phyloP scores from a whole-genome alignment of 1,140 invertebrate species.

The Cydia pomonella region DNA sequence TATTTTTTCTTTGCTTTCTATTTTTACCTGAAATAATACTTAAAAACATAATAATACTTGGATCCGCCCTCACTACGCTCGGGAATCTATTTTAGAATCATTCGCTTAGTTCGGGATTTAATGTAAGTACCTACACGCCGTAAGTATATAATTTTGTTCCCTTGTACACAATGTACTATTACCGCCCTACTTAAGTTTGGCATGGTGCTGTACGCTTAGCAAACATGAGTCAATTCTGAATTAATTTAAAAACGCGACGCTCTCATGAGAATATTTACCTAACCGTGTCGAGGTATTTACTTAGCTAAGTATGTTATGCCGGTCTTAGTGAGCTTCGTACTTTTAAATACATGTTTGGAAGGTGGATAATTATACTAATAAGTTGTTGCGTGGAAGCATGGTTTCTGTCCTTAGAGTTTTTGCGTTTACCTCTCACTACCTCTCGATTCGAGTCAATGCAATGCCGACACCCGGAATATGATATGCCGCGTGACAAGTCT shows the following conservation, averaged over 20 bases:
- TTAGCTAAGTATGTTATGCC: slow-evolving; percentile 4
- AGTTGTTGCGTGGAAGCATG: slow-evolving; percentile 17
- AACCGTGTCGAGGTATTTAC: slow-evolving; percentile 4
- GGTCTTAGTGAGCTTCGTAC: slow-evolving; percentile 15
- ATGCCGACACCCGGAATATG: slow-evolving; percentile 16
- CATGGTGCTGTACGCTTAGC: neutral
- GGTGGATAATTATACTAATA: slow-evolving; percentile 19
- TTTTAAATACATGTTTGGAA: slow-evolving; percentile 27
- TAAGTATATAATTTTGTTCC: too few species aligned
- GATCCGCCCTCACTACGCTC: too few species aligned
- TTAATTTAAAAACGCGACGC: slow-evolving; percentile 6
- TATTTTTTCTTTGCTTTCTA: too few species aligned
- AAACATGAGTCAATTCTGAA: neutral
- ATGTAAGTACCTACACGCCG: too few species aligned
- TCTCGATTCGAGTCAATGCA: neutral
- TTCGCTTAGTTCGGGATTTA: too few species aligned
- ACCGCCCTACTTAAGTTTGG: too few species aligned
- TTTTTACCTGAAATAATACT: too few species aligned
- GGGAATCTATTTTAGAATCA: too few species aligned
- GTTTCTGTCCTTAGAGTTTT: slow-evolving; percentile 51
- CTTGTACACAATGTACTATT: too few species aligned
- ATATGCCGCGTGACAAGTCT: neutral
- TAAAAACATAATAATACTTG: too few species aligned
- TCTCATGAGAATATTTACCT: slow-evolving; percentile 14
- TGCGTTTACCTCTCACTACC: slow-evolving; percentile 50